Evolutionary conservation across 2,888 invertebrate species (phyloP), one percentile per base, ranked within the genome.

Genomic region (Drosophila testacea): DNA sequence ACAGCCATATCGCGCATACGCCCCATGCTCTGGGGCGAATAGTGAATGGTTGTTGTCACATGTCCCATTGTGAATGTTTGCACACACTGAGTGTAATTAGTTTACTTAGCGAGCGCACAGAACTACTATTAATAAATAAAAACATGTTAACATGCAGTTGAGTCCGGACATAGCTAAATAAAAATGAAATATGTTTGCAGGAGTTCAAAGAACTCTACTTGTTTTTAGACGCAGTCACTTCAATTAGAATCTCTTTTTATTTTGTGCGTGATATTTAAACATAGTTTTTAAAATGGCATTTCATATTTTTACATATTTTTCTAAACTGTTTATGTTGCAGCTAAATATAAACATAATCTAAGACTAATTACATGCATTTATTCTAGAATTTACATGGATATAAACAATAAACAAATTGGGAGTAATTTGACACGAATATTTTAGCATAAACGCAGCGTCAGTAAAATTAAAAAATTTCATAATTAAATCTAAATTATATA

Each of bases 51-150:
- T 27, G 27, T 56, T 59, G 32, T 62, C 51, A 30, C 54, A 52
- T 52, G 32, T 59, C n/a, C 30, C 10, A 27, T 11, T 30, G 47
- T 36, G 44, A 32, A 36, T 81, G 56, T 73, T 79, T 75, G 61
- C 82, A 75, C 79, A 74, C 51, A 77, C 77, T 72, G 73, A 56
- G 47, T 50, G 61, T 79, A 85, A 88, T 87, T 83, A 88, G 83
- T 81, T 85, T 67, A 83, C 73, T 64, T 64, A 67, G 69, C 61
- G 63, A 55, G 67, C 48, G 56, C 54, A 54, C 54, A 62, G 60
- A 73, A 69, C 71, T 70, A 67, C 72, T 80, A 71, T 72, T 66
- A 73, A 88, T 85, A 85, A 75, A 56, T 60, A 82, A 82, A 77
- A 67, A 63, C 56, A 65, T 55, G 51, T 44, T 55, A 51, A 64